These are phyloP conservation scores for Diloba caeruleocephala DNA, from an alignment of 2,888 invertebrate genomes.

Conservation along the genomic window DNA sequence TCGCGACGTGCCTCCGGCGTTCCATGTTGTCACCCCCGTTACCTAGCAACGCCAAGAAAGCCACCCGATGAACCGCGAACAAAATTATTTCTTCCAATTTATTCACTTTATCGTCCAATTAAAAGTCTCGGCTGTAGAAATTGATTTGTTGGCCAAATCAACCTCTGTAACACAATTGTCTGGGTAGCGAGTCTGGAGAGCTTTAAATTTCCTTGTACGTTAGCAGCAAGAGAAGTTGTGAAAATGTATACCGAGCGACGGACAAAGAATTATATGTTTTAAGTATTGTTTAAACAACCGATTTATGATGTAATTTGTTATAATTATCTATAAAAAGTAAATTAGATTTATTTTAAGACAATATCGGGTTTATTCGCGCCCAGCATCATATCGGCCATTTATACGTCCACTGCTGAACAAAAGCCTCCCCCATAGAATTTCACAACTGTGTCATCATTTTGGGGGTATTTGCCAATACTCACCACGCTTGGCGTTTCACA, in stretches of 20 bases:
- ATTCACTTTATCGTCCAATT: constrained; percentile 63
- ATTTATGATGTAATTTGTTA: background rate
- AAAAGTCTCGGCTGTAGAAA: constrained; percentile 67
- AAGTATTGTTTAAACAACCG: constrained; percentile 30
- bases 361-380: too few relatives aligned
- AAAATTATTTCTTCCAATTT: constrained; percentile 69
- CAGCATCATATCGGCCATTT: too few relatives aligned
- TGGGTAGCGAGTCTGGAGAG: constrained; percentile 63
- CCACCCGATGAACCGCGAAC: constrained; percentile 67
- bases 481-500: too few relatives aligned
- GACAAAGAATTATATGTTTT: constrained; percentile 26
- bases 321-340: too few relatives aligned
- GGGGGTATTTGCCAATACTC: too few relatives aligned
- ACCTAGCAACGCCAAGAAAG: constrained; percentile 63
- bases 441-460: too few relatives aligned
- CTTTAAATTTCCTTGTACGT: constrained; percentile 58
- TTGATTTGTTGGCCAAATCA: constrained; percentile 72
- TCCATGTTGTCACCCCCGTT: constrained; percentile 58
- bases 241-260: constrained; percentile 33
- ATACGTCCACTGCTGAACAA: too few relatives aligned
- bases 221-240: constrained; percentile 26
- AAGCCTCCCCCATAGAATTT: too few relatives aligned
- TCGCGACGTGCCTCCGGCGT: constrained; percentile 48
- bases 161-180: constrained; percentile 74
- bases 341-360: too few relatives aligned